Evolutionary conservation across 2,113 vertebrate genomes (phyloP), one percentile per base, ranked within the genome.

Genomic region (Falcunculus frontatus): DNA sequence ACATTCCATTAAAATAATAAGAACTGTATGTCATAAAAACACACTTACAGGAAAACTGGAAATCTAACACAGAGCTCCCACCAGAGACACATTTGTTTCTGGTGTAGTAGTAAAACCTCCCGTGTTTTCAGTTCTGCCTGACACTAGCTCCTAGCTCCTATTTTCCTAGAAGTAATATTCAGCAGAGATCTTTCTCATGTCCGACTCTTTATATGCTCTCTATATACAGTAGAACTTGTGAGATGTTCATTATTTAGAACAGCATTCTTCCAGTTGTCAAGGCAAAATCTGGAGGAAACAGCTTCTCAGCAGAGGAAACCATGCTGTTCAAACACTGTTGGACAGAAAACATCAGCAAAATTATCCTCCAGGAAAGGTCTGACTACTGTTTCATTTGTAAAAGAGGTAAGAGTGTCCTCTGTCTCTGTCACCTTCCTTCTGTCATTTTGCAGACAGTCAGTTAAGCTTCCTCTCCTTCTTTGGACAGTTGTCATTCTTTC

Each of bases 1-100:
- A 60, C 11, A 73, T 94, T 91, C 94, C 89, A 94, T 97, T 97
- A 91, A 95, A 95, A 82, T 84, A 97, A 92, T 95, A 97, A 93
- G 84, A 95, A 85, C 27, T 25, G 11, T 60, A 57, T 81, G 67
- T 69, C n/a, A 4, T 77, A 96, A 91, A 95, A 88, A 91, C 63
- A 80, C 11, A 81, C 53, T 93, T 94, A 70, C 8, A 95, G 93
- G 78, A 94, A 83, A 93, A 85, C 64, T 47, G 57, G 77, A 91
- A 90, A 90, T 91, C 83, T 39, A 55, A 62, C 33, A 46, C 2
- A 74, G 62, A 74, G 25, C 83, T 96, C 84, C 82, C n/a, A 73
- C 29, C 33, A 80, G 18, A 81, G 55, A 69, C 39, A 46, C 84
- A 30, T 77, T 89, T 78, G 30, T 83, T 94, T 75, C 53, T 64